Conservation (phyloP, 2,113 vertebrate genomes). For the Nycticryphes semicollaris region DNA sequence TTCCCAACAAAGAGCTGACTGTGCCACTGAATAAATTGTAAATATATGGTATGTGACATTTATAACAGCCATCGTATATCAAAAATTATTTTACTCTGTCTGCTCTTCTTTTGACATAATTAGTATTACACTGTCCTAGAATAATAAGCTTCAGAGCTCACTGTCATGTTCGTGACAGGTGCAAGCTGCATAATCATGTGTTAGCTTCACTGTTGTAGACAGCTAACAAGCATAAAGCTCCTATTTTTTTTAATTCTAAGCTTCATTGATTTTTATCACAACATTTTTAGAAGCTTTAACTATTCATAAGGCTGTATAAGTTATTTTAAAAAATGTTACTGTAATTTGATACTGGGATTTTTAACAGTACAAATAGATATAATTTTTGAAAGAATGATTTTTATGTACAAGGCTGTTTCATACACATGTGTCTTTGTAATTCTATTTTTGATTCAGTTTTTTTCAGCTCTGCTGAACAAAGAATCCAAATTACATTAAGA, state of each 20-base stretch:
- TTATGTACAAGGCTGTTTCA: not conserved
- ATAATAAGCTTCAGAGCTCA: conserved; percentile 72
- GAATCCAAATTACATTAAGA: conserved; percentile 5
- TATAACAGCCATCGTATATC: conserved; percentile 60
- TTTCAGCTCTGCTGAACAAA: conserved; percentile 20
- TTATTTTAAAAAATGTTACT: conserved; percentile 34
- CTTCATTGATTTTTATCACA: conserved; percentile 74
- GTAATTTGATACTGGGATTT: conserved; percentile 55
- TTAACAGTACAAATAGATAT: not conserved
- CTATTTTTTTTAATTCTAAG: conserved; percentile 62
- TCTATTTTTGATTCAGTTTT: not conserved
- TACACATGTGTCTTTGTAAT: not conserved
- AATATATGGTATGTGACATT: conserved; percentile 59
- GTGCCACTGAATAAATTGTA: conserved; percentile 43
- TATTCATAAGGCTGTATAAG: conserved; percentile 51
- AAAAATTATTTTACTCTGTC: conserved; percentile 67
- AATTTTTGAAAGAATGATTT: conserved; percentile 7
- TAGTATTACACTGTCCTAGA: conserved; percentile 69
- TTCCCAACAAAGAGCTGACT: conserved; percentile 36
- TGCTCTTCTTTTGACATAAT: conserved; percentile 72
- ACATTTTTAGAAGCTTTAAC: conserved; percentile 67
- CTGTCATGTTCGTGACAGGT: conserved; percentile 69
- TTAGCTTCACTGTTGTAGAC: conserved; percentile 70
- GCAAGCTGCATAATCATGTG: conserved; percentile 71
- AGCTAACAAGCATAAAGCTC: conserved; percentile 71